Percentiles rank a stretch among this genome's conserved stretches.
Conservation (phyloP, 1,140 invertebrate species). For the Zaprionus gabonicus region DNA sequence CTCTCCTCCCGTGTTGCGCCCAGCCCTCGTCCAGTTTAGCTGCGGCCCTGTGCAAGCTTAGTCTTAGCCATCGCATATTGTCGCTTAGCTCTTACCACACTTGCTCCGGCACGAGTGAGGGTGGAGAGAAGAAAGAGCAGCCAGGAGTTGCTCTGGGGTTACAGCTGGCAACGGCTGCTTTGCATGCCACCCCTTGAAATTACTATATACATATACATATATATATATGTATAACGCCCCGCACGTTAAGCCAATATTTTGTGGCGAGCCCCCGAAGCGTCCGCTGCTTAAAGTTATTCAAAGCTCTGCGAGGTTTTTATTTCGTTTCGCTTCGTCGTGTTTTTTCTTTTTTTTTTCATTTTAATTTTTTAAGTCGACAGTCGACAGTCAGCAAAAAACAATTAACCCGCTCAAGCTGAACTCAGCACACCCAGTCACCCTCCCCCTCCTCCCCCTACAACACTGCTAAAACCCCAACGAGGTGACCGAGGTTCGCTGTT, state of each 20-base stretch:
- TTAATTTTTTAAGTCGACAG: conserved; percentile 26
- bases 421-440: conserved; percentile 5
- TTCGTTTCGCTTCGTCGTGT: conserved; percentile 30
- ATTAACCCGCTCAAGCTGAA: conserved; percentile 62
- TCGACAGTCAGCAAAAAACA: conserved; percentile 66
- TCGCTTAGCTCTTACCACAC: conserved; percentile 43
- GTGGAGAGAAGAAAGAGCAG: neutral
- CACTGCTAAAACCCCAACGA: conserved; percentile 2
- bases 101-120: conserved; percentile 1
- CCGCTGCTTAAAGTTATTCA: conserved; percentile 72
- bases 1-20: neutral
- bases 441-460: neutral
- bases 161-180: conserved; percentile 22
- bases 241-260: conserved; percentile 78
- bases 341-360: conserved; percentile 26
- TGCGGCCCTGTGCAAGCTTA: conserved; percentile 22
- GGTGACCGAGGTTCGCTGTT: conserved; percentile 40
- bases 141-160: neutral
- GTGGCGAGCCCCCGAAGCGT: conserved; percentile 41
- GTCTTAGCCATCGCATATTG: conserved; percentile 55
- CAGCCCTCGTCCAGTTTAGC: conserved; percentile 1
- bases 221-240: conserved; percentile 50
- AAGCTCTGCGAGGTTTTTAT: conserved; percentile 53
- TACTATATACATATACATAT: conserved; percentile 29
- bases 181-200: conserved; percentile 47